Conservation (phyloP, 2,797 vertebrate genomes). For the Nannoperca australis region DNA sequence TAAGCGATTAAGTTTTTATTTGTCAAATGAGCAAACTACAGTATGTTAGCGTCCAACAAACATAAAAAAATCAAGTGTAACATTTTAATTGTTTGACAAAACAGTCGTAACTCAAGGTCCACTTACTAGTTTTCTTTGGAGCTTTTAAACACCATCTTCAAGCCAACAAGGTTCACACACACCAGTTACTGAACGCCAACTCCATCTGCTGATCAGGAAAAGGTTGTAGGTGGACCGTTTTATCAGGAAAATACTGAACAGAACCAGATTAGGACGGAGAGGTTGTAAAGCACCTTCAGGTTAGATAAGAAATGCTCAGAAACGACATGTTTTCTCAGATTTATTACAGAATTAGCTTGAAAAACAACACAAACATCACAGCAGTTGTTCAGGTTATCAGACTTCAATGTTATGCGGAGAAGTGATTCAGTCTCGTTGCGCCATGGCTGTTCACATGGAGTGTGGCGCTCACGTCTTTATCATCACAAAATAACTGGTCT, state of each 20-base stretch:
- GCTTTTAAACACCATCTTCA: neutral
- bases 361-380: conserved; percentile 16
- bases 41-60: neutral
- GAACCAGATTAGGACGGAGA: too few relatives aligned
- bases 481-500: neutral
- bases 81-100: neutral
- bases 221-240: too few relatives aligned
- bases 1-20: neutral
- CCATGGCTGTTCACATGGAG: neutral
- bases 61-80: neutral
- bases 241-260: neutral
- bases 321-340: conserved; percentile 1
- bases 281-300: neutral
- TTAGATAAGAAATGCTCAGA: neutral
- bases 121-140: neutral
- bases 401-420: neutral
- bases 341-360: conserved; percentile 57
- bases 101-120: neutral
- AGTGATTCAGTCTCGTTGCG: neutral
- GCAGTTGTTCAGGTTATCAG: neutral
- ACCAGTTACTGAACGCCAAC: too few relatives aligned
- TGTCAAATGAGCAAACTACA: neutral
- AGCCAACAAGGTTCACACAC: neutral
- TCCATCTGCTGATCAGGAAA: neutral
- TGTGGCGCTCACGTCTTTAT: conserved; percentile 6